phyloP scores from a whole-genome alignment of 1,140 invertebrate species.

The Meteorus sp. region DNA sequence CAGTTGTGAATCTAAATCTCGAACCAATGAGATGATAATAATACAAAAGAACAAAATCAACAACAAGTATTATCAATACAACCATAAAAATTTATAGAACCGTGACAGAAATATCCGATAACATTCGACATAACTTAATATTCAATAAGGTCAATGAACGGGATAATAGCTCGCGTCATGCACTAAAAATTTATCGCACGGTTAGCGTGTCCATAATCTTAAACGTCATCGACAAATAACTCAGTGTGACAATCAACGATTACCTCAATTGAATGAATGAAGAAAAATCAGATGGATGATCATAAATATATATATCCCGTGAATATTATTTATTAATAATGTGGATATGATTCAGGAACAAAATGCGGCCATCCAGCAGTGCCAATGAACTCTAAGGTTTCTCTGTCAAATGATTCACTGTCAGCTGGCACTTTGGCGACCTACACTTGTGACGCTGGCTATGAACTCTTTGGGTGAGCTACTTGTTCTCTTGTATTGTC shows the following conservation, averaged over 20 bases:
- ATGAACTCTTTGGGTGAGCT: slow-evolving; percentile 70
- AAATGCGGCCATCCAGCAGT: slow-evolving; percentile 81
- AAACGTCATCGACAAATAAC: slow-evolving; percentile 18
- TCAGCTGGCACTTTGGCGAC: slow-evolving; percentile 68
- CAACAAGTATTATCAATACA: too few relatives aligned
- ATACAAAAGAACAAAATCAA: too few relatives aligned
- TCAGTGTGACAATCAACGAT: too few relatives aligned
- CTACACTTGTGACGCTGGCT: slow-evolving; percentile 83
- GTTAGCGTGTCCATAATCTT: too few relatives aligned
- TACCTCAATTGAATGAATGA: neutral
- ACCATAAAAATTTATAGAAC: too few relatives aligned
- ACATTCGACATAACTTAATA: too few relatives aligned
- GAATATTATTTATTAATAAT: slow-evolving; percentile 2
- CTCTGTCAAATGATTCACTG: slow-evolving; percentile 57
- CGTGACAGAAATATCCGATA: too few relatives aligned
- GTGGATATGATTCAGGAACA: slow-evolving; percentile 42
- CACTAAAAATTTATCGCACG: slow-evolving; percentile 4
- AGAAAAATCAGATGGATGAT: neutral
- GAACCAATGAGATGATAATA: too few relatives aligned
- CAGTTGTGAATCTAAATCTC: neutral
- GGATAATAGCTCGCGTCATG: slow-evolving; percentile 19
- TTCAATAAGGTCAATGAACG: slow-evolving; percentile 23
- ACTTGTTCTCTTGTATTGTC: slow-evolving; percentile 5
- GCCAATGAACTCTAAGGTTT: slow-evolving; percentile 76
- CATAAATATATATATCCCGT: neutral